Conservation (phyloP, 2,113 vertebrate genomes). For the Nibea albiflora region DNA sequence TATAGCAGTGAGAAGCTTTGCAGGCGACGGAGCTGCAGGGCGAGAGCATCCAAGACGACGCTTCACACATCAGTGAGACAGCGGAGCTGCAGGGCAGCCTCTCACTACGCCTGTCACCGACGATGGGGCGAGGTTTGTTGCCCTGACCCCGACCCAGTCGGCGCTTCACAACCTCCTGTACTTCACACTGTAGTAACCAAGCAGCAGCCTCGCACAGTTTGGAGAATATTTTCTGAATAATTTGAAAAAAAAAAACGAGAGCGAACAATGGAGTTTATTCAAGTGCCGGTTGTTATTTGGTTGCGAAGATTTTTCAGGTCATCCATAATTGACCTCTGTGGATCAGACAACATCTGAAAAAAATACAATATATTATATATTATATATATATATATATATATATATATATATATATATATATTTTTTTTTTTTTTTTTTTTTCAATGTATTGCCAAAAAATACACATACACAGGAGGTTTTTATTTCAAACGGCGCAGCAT, state of each 20-base stretch:
- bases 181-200: slow-evolving; percentile 3
- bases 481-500: not conserved
- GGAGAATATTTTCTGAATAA: not conserved
- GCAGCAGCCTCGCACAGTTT: not conserved
- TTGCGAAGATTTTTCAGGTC: not conserved
- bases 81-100: slow-evolving; percentile 43
- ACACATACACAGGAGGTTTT: not conserved
- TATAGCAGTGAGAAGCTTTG: slow-evolving; percentile 36
- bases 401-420: too few relatives aligned
- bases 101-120: slow-evolving; percentile 38
- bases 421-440: too few relatives aligned
- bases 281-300: too few relatives aligned
- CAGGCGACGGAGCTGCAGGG: slow-evolving; percentile 44
- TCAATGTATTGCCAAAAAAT: not conserved
- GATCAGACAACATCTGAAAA: not conserved
- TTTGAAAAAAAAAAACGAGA: not conserved
- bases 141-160: slow-evolving; percentile 52
- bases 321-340: not conserved
- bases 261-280: not conserved
- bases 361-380: too few relatives aligned
- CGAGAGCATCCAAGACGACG: slow-evolving; percentile 44
- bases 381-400: too few relatives aligned
- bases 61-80: slow-evolving; percentile 72
- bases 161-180: not conserved
- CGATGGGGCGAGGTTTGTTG: slow-evolving; percentile 47